Evolutionary conservation across 2,113 vertebrate species (phyloP).

Genomic region (Crypturellus undulatus): DNA sequence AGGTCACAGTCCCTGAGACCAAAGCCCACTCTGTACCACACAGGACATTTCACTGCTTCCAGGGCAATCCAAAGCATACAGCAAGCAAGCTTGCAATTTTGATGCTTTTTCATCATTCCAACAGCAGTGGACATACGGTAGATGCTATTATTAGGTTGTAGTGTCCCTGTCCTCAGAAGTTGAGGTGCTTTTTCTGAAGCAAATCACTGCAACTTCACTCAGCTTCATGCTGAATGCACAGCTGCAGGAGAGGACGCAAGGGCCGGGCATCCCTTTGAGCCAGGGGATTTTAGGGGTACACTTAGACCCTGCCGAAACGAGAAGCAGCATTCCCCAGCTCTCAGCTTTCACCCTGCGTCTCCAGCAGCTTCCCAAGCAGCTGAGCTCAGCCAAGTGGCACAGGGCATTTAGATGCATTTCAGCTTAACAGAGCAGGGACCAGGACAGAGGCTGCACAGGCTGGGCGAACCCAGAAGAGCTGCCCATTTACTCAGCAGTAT

Average conservation of each 20-base stretch:
- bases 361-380: not conserved
- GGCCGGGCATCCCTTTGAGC: not conserved
- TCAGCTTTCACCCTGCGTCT: slow-evolving; percentile 50
- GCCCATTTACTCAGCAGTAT: not conserved
- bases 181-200: not conserved
- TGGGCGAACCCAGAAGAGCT: not conserved
- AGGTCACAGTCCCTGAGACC: not conserved
- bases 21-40: rapidly evolving
- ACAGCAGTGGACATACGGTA: not conserved
- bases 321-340: slow-evolving; percentile 46
- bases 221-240: not conserved
- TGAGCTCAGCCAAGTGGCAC: not conserved
- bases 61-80: not conserved
- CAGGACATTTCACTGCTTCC: not conserved
- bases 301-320: not conserved
- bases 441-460: not conserved
- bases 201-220: not conserved
- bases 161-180: not conserved
- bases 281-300: not conserved
- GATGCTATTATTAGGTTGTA: not conserved
- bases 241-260: not conserved
- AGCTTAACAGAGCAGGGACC: not conserved
- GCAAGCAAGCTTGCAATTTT: not conserved
- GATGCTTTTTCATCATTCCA: not conserved
- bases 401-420: not conserved